Conservation (phyloP, 2,797 vertebrate species). For the Gymnothorax javanicus region DNA sequence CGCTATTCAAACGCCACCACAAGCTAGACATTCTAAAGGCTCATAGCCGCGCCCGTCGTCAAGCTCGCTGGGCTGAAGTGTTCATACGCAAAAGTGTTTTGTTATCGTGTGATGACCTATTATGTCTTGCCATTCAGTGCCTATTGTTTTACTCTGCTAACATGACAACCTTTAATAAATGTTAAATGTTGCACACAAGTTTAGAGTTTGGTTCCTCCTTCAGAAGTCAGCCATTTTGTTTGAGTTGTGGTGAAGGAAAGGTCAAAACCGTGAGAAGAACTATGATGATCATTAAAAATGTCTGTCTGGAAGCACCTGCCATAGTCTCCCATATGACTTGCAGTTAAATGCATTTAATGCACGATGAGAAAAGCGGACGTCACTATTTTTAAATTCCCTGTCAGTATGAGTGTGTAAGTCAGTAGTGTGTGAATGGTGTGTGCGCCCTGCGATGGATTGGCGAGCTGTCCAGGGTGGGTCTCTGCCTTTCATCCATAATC, state of each 20-base stretch:
- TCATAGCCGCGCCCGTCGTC: background rate
- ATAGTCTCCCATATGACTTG: no score
- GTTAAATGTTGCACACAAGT: background rate
- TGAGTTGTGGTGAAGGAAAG: no score
- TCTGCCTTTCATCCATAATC: no score
- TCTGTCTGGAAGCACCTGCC: no score
- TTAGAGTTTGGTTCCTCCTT: background rate
- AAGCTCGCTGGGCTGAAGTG: background rate
- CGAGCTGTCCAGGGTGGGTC: no score
- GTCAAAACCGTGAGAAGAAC: background rate
- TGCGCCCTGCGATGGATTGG: no score
- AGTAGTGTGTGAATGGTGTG: no score
- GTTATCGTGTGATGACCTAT: background rate
- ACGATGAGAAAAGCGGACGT: no score
- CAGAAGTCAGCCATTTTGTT: no score
- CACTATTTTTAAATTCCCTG: background rate
- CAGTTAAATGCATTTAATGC: no score
- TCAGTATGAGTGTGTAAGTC: background rate
- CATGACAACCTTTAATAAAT: background rate
- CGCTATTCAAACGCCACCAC: slow-evolving; percentile 45
- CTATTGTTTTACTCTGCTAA: background rate
- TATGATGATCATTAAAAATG: no score
- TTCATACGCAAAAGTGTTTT: background rate
- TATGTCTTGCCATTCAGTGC: background rate
- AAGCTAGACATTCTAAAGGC: background rate